Evolutionary conservation across 2,888 invertebrate species (phyloP).

Genomic region (Orthonychiurus folsomi): DNA sequence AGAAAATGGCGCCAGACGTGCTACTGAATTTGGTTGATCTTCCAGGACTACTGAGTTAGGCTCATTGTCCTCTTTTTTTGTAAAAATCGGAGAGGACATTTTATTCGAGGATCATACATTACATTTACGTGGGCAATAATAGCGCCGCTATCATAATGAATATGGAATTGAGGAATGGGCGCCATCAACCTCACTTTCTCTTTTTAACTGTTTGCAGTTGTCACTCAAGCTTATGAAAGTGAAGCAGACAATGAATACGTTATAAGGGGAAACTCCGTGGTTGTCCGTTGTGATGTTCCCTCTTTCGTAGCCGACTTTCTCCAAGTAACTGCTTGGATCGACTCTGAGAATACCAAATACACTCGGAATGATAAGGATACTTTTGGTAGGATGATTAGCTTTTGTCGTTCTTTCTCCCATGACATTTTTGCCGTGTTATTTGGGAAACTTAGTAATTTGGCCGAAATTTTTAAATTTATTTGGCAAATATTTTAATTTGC

Average conservation of each 20-base stretch:
- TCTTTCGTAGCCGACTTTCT: conserved; percentile 81
- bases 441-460: too few species aligned
- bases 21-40: not conserved
- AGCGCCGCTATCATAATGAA: too few species aligned
- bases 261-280: conserved; percentile 76
- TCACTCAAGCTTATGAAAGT: conserved; percentile 78
- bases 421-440: not conserved
- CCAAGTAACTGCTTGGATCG: conserved; percentile 71
- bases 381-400: not conserved
- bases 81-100: too few species aligned
- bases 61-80: too few species aligned
- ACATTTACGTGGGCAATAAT: too few species aligned
- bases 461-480: too few species aligned
- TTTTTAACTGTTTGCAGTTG: conserved; percentile 54
- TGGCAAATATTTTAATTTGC: too few species aligned
- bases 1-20: too few species aligned
- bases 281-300: conserved; percentile 79
- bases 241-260: conserved; percentile 86
- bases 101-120: too few species aligned
- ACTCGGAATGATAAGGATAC: not conserved
- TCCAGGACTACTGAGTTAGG: not conserved
- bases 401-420: not conserved
- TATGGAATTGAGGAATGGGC: too few species aligned
- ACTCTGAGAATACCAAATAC: conserved; percentile 51
- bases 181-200: too few species aligned